Conservation (phyloP, 2,113 vertebrate species). For the Raja brachyura region DNA sequence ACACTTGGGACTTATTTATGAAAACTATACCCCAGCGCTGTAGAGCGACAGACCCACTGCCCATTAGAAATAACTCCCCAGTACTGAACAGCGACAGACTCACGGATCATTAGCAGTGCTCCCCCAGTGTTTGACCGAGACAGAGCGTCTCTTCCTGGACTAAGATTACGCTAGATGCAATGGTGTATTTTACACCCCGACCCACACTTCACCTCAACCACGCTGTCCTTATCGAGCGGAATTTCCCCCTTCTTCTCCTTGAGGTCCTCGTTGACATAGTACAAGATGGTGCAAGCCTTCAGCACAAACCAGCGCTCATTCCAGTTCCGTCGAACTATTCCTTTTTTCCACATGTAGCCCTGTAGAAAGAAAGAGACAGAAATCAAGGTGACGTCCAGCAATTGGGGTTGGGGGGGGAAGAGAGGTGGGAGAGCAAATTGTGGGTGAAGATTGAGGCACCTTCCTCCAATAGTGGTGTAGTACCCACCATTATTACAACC, state of each 20-base stretch:
- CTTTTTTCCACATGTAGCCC: conserved; percentile 73
- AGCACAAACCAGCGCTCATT: conserved; percentile 72
- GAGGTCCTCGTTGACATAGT: conserved; percentile 59
- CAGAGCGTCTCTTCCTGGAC: too few species aligned
- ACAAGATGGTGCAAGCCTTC: conserved; percentile 54
- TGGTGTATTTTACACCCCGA: too few species aligned
- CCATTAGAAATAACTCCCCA: not conserved
- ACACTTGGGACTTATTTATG: too few species aligned
- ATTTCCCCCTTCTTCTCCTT: conserved; percentile 66
- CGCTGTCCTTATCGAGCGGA: conserved; percentile 55
- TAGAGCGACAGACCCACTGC: not conserved
- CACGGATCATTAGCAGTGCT: not conserved
- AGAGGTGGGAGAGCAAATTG: too few species aligned
- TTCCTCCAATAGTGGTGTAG: too few species aligned
- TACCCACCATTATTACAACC: too few species aligned
- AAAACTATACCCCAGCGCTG: too few species aligned
- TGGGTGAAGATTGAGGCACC: too few species aligned
- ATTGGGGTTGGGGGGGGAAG: not conserved
- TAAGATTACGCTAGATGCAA: too few species aligned
- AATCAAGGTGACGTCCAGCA: not conserved
- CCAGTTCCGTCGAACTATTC: conserved; percentile 65
- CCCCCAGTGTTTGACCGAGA: not conserved
- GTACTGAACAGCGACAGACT: not conserved
- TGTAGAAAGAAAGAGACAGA: conserved; percentile 39
- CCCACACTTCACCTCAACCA: conserved; percentile 53